Conservation (phyloP, 2,113 vertebrate species). For the Nothocercus nigrocapillus region DNA sequence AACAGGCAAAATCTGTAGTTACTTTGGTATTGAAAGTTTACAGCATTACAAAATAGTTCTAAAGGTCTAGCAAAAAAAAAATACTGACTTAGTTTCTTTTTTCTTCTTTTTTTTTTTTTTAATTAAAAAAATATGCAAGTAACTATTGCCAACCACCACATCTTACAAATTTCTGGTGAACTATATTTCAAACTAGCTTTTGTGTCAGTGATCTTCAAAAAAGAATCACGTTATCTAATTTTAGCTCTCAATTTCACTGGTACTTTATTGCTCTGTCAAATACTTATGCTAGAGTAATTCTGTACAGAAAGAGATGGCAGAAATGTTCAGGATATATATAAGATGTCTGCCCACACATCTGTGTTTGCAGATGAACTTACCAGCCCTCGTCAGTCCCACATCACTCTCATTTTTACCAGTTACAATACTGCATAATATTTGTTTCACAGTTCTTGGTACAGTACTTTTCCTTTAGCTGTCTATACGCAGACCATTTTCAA, state of each 20-base stretch:
- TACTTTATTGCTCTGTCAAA: background rate
- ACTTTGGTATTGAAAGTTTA: background rate
- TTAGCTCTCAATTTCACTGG: background rate
- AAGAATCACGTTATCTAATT: background rate
- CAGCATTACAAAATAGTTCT: background rate
- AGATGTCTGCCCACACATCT: constrained; percentile 18
- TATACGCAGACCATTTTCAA: constrained; percentile 1
- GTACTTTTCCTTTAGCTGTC: background rate
- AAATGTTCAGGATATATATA: background rate
- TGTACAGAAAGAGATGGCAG: background rate
- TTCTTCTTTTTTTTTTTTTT: too few species aligned
- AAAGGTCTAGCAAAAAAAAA: background rate
- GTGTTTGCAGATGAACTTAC: constrained; percentile 24
- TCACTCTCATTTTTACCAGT: background rate
- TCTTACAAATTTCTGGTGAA: background rate
- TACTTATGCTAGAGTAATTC: background rate
- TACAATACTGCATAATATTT: background rate
- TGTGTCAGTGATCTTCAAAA: background rate
- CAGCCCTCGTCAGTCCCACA: constrained; percentile 7
- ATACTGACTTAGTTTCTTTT: background rate
- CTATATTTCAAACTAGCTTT: background rate
- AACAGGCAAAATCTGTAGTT: background rate
- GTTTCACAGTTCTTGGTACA: background rate
- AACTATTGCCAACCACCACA: background rate
- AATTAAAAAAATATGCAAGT: background rate